Base-by-base conservation (phyloP, 2,888 invertebrate genomes). In the Neoitamus cyanurus region DNA sequence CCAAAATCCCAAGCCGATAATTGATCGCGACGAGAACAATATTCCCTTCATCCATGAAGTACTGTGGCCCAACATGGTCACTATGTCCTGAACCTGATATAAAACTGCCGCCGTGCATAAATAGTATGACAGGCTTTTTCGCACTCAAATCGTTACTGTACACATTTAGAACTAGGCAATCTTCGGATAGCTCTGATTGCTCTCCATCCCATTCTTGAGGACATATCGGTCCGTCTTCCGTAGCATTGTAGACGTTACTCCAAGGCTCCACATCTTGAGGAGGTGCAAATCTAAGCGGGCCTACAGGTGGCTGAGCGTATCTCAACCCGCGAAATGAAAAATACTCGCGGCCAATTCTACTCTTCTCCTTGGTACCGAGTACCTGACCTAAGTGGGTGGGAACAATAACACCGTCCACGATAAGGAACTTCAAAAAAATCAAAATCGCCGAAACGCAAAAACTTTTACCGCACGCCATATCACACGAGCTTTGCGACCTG, bases 41-140 rank as follows among this genome's bases (percentile, higher is more conserved):
- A 85, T 94, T 7, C 20, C 58, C 94, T 69, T 93, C 91, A 89
- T 95, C 94, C 88, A 95, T 91, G 3, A 94, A 91, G 87, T 94
- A 94, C 86, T 93, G 92, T 0, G 95, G 95, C 0, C 91, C 91
- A 0, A 91, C 91, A 83, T 90, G 90, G 84, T 90, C 90, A 85
- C 94, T 95, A 87, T 93, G 93, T 0, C 93, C 94, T 0, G 94
- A 93, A 28, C 91, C 90, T 0, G 92, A 91, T 88, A 94, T 94
- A 89, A 94, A 95, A 13, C 93, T 94, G 0, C 95, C 95, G 0
- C 94, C 92, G 90, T 95, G 95, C 85, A 95, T 92, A 89, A 92
- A 94, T 0, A 95, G 92, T 4, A 95, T 90, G 1, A 95, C 95
- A 0, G 95, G 94, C 7, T 88, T 88, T 72, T 88, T 88, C 37